Conservation (phyloP, 2,113 vertebrate genomes). For the Hippocampus zosterae region DNA sequence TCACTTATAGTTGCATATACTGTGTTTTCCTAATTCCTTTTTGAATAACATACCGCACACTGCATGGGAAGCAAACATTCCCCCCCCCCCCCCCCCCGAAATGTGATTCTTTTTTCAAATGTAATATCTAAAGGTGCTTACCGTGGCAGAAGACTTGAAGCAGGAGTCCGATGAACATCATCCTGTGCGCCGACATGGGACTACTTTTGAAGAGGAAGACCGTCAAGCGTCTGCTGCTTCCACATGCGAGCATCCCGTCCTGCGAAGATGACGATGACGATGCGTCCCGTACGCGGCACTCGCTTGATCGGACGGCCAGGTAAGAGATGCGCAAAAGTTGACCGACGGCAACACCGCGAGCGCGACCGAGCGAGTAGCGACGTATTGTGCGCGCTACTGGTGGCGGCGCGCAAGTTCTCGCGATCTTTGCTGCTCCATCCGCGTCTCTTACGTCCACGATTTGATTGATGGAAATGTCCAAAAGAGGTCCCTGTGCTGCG, state of each 20-base stretch:
- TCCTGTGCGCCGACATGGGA: slow-evolving; percentile 57
- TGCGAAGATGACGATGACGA: slow-evolving; percentile 20
- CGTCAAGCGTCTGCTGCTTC: slow-evolving; percentile 35
- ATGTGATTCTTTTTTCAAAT: background rate
- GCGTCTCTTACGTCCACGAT: slow-evolving; percentile 25
- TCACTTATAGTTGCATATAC: background rate
- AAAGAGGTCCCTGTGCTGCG: slow-evolving; percentile 17
- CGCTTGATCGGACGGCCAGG: slow-evolving; percentile 12
- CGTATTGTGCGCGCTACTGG: slow-evolving; percentile 22
- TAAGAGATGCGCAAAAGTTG: slow-evolving; percentile 50
- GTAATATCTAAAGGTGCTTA: slow-evolving; percentile 23
- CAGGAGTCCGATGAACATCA: slow-evolving; percentile 67
- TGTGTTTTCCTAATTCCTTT: background rate
- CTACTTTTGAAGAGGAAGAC: slow-evolving; percentile 23
- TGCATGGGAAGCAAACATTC: background rate
- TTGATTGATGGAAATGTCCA: slow-evolving; percentile 9
- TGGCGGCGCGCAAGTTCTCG: slow-evolving; percentile 42
- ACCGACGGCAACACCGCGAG: slow-evolving; percentile 31
- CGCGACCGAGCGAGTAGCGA: background rate
- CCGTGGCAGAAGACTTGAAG: slow-evolving; percentile 57
- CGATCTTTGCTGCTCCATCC: slow-evolving; percentile 43
- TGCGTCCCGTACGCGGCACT: slow-evolving; percentile 24
- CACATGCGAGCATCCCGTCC: slow-evolving; percentile 57
- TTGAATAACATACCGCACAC: background rate
- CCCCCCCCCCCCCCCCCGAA: too few species aligned